phyloP scores from a whole-genome alignment of 2,113 vertebrate genomes.

The Microcebus jonahi region DNA sequence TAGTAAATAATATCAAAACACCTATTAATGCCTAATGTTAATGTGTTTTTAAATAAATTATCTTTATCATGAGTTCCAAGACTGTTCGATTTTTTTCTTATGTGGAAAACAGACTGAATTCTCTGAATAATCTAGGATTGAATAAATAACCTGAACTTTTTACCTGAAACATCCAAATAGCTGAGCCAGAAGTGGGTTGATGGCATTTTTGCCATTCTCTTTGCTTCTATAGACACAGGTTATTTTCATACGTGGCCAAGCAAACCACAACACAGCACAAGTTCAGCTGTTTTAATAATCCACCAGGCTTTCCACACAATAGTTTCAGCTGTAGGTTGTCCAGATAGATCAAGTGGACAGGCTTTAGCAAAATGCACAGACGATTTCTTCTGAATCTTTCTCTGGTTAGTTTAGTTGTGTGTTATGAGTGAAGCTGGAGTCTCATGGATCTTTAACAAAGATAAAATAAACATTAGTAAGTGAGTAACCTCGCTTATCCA shows the following conservation, averaged over 20 bases:
- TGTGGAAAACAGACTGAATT: constrained; percentile 24
- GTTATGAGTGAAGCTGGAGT: background rate
- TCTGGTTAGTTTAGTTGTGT: background rate
- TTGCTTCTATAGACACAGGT: constrained; percentile 22
- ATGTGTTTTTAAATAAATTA: constrained; percentile 31
- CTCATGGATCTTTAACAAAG: constrained; percentile 29
- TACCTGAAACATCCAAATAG: constrained; percentile 17
- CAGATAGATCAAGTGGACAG: constrained; percentile 31
- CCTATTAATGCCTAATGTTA: background rate
- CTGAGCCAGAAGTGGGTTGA: background rate
- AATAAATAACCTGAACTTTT: constrained; percentile 48
- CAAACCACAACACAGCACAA: constrained; percentile 38
- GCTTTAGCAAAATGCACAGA: constrained; percentile 38
- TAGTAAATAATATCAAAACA: constrained; percentile 42
- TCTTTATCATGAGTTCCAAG: constrained; percentile 32
- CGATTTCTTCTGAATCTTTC: constrained; percentile 54
- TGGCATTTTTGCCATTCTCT: constrained; percentile 32
- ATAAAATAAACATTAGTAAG: constrained; percentile 28
- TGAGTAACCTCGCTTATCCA: background rate
- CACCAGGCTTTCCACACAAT: constrained; percentile 44
- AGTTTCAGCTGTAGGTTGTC: background rate
- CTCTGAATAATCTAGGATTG: constrained; percentile 27
- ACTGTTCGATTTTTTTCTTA: background rate
- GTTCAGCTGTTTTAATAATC: constrained; percentile 58
- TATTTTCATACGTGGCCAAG: constrained; percentile 49